A percentile compares a stretch with the other conserved stretches of the same genome.
phyloP scores from a whole-genome alignment of 2,888 invertebrate species.

The Pycnomerus fuliginosus region DNA sequence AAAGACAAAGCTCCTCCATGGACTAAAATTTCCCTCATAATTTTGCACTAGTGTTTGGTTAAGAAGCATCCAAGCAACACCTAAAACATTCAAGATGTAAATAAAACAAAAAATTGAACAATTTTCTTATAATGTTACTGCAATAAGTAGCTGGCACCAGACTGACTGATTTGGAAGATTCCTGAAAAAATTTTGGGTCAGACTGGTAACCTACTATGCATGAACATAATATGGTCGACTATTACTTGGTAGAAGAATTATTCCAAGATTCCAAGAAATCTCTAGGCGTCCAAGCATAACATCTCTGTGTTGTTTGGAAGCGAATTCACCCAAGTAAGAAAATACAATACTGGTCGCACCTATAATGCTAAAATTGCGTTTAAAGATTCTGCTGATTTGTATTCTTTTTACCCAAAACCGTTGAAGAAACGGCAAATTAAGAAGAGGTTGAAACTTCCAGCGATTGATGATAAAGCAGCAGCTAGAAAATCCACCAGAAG shows the following conservation, averaged over 20 bases:
- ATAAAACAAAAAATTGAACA: constrained; percentile 12
- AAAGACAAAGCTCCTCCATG: constrained; percentile 66
- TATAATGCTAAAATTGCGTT: constrained; percentile 53
- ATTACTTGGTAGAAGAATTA: constrained; percentile 61
- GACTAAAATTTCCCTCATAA: constrained; percentile 51
- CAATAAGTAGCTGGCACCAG: constrained; percentile 31
- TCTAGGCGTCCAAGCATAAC: constrained; percentile 60
- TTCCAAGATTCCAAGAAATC: constrained; percentile 63
- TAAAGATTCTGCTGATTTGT: background rate
- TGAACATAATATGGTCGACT: constrained; percentile 6
- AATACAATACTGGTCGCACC: constrained; percentile 62
- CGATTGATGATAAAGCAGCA: constrained; percentile 60
- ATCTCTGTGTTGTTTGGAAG: constrained; percentile 57
- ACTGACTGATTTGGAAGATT: constrained; percentile 28
- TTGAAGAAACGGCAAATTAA: constrained; percentile 64
- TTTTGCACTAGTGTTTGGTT: constrained; percentile 29
- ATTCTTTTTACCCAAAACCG: constrained; percentile 57
- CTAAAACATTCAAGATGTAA: constrained; percentile 41
- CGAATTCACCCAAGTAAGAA: constrained; percentile 61
- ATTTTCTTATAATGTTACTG: constrained; percentile 13
- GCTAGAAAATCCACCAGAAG: constrained; percentile 60
- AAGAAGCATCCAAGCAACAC: constrained; percentile 55
- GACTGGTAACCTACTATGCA: constrained; percentile 29
- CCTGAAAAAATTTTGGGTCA: constrained; percentile 14
- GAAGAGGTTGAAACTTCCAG: constrained; percentile 60